Evolutionary conservation across 2,113 vertebrate genomes (phyloP).

Genomic region (cat (Felis catus)): F.catus_Fca126_mat1.0 CM031420.1:8436001-8436500

Average conservation of each 20-base stretch:
- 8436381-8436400: neutral
- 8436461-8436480: neutral
- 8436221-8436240: neutral
- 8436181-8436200: neutral
- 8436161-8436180: neutral
- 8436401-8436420: neutral
- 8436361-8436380: neutral
- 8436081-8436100: neutral
- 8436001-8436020: neutral
- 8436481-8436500: neutral
- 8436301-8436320: neutral
- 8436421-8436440: neutral
- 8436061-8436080: rapidly evolving
- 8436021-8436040: neutral
- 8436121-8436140: neutral
- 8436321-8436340: neutral
- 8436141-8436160: neutral
- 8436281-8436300: neutral
- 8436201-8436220: neutral
- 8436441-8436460: neutral
- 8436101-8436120: neutral
- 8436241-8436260: neutral
- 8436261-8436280: neutral
- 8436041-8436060: neutral
- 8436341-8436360: neutral